These are phyloP conservation scores for Andricus curvator DNA, from an alignment of 2,888 invertebrate species.

Conservation along the genomic window DNA sequence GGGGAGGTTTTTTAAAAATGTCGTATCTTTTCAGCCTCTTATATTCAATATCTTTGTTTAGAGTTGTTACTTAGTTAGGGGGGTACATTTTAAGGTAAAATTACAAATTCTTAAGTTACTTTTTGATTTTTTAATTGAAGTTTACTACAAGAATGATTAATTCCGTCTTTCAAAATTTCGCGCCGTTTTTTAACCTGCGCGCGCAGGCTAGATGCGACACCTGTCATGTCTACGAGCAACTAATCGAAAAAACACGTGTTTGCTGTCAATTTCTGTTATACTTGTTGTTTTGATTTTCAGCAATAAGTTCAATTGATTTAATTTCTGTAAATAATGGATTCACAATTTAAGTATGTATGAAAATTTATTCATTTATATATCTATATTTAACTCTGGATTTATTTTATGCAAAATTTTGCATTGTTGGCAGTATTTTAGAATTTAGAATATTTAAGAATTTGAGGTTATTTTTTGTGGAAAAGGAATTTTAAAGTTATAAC, in stretches of 20 bases:
- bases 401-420: neutral
- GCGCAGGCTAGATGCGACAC: neutral
- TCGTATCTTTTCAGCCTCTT: too few species aligned
- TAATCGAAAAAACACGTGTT: neutral
- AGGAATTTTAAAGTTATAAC: neutral
- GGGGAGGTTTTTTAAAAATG: too few species aligned
- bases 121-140: neutral
- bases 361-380: neutral
- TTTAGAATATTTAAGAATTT: neutral
- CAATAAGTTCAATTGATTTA: neutral
- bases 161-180: neutral
- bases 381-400: neutral
- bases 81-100: neutral
- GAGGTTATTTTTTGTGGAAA: neutral
- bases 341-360: conserved; percentile 15
- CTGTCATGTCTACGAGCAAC: neutral
- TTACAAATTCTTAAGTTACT: neutral
- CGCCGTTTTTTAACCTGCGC: neutral
- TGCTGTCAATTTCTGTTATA: neutral
- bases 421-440: neutral
- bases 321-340: neutral
- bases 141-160: neutral
- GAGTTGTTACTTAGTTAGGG: neutral
- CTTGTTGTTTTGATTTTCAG: neutral
- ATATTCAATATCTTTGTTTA: neutral